These are phyloP conservation scores for Megaceryle maxima DNA, from an alignment of 2,113 vertebrate species.

Conservation along the genomic window DNA sequence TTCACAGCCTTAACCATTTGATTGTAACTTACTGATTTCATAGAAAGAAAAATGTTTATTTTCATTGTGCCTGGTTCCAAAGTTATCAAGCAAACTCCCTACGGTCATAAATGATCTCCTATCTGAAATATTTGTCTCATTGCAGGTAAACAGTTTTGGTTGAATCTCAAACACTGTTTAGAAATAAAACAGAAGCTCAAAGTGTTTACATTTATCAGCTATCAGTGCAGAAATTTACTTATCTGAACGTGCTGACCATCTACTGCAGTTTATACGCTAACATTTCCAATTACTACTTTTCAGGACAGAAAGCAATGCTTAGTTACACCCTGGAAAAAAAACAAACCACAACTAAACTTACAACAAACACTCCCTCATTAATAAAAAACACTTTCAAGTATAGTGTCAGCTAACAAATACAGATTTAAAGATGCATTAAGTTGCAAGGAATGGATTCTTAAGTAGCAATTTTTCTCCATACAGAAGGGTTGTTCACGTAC, in stretches of 20 bases:
- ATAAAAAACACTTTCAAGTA: neutral
- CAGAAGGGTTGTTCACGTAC: neutral
- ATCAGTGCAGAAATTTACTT: neutral
- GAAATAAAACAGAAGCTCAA: neutral
- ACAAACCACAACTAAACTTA: neutral
- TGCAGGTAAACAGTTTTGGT: neutral
- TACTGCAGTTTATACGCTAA: neutral
- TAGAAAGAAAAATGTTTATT: neutral
- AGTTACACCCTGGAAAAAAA: neutral
- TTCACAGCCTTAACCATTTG: conserved; percentile 41
- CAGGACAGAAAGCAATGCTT: neutral
- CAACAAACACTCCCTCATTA: neutral
- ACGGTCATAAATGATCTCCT: neutral
- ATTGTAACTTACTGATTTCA: neutral
- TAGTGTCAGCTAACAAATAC: neutral
- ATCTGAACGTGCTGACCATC: neutral
- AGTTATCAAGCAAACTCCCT: neutral
- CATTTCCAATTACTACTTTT: neutral
- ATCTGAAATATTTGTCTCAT: neutral
- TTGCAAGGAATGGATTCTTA: neutral
- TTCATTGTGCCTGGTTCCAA: neutral
- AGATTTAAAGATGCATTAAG: neutral
- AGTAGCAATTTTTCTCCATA: neutral
- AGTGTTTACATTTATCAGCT: neutral
- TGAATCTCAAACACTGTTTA: neutral